phyloP scores from a whole-genome alignment of 2,113 vertebrate genomes.

The Salvelinus alpinus region DNA sequence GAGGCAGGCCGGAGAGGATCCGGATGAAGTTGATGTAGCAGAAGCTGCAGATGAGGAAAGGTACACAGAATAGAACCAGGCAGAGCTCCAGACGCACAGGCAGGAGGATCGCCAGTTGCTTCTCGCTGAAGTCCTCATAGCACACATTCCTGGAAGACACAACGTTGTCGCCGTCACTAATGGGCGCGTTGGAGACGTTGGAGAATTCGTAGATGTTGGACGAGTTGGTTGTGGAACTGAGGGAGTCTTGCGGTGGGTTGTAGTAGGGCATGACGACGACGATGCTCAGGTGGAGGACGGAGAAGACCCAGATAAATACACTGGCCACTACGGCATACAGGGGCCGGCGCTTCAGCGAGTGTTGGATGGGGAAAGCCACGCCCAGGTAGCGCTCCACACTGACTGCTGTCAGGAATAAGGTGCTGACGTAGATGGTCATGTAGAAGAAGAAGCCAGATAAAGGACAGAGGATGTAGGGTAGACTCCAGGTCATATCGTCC shows the following conservation, averaged over 20 bases:
- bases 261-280: constrained; percentile 76
- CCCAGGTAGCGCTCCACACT: constrained; percentile 87
- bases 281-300: constrained; percentile 75
- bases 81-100: constrained; percentile 80
- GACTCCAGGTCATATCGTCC: constrained; percentile 68
- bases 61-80: constrained; percentile 80
- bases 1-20: constrained; percentile 69
- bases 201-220: background rate
- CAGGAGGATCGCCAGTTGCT: constrained; percentile 75
- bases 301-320: constrained; percentile 79
- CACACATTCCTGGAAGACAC: constrained; percentile 54
- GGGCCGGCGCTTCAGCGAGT: constrained; percentile 71
- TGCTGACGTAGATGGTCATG: constrained; percentile 89
- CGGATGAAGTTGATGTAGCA: constrained; percentile 78
- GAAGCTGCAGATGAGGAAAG: constrained; percentile 75
- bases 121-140: constrained; percentile 72
- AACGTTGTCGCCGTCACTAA: background rate
- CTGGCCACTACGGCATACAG: constrained; percentile 70
- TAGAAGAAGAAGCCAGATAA: constrained; percentile 82
- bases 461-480: constrained; percentile 75
- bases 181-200: fast-evolving
- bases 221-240: background rate
- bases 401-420: constrained; percentile 81
- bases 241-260: background rate
- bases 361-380: constrained; percentile 83